Percentiles rank a stretch among this genome's conserved stretches.
Conservation (phyloP, 2,797 vertebrate species). For the Tenualosa thibaudeaui region DNA sequence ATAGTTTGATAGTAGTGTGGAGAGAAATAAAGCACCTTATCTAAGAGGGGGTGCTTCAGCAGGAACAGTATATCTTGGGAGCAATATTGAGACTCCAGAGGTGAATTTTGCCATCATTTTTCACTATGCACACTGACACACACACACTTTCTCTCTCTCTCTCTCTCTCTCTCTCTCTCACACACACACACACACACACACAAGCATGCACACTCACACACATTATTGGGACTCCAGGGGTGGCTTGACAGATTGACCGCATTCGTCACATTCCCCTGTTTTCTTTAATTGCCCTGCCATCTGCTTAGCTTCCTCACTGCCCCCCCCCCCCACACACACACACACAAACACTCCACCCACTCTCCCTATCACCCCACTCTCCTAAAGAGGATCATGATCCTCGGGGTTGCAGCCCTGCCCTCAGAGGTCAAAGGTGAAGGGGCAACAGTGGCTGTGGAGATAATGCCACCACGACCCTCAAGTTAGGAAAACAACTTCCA, state of each 20-base stretch:
- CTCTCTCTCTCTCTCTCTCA: neutral
- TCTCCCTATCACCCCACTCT: conserved; percentile 42
- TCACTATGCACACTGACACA: neutral
- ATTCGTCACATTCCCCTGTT: conserved; percentile 79
- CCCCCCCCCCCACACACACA: conserved; percentile 35
- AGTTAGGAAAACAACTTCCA: conserved; percentile 63
- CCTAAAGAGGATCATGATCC: conserved; percentile 61
- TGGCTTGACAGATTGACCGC: conserved; percentile 80
- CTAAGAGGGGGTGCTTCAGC: conserved; percentile 64
- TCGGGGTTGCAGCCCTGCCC: conserved; percentile 26
- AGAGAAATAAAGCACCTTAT: conserved; percentile 62
- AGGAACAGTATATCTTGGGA: conserved; percentile 76
- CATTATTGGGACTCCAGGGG: conserved; percentile 54
- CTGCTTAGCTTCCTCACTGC: conserved; percentile 76
- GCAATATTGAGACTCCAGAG: conserved; percentile 72
- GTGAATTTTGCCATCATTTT: neutral
- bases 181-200: conserved; percentile 16
- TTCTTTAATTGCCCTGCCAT: conserved; percentile 80
- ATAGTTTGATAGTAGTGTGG: no score
- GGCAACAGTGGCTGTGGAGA: conserved; percentile 68
- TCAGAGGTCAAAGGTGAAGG: conserved; percentile 64
- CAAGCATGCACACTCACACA: neutral
- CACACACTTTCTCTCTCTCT: neutral
- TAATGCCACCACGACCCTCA: conserved; percentile 63
- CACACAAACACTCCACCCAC: conserved; percentile 33